Conservation (phyloP, 2,888 invertebrate species). For the Gymnosoma rotundatum region DNA sequence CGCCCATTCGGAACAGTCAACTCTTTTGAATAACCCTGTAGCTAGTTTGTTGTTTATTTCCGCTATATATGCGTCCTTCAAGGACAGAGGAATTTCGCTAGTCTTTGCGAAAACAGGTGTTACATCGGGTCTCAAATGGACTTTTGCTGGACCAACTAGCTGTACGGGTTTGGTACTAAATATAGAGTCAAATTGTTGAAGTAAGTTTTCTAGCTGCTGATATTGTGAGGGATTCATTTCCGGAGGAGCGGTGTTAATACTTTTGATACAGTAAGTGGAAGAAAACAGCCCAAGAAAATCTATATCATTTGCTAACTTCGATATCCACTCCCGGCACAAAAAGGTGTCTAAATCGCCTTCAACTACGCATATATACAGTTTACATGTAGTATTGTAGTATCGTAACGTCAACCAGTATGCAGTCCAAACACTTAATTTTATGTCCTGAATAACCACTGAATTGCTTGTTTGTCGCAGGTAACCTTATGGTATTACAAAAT, state of each 20-base stretch:
- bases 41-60: too few relatives aligned
- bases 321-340: conserved; percentile 35
- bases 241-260: too few relatives aligned
- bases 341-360: conserved; percentile 44
- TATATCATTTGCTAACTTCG: conserved; percentile 41
- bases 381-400: background rate
- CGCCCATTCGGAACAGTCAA: conserved; percentile 51
- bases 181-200: too few relatives aligned
- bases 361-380: conserved; percentile 24
- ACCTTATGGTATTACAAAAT: too few relatives aligned
- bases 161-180: conserved; percentile 34
- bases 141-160: conserved; percentile 11
- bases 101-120: conserved; percentile 30
- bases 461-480: too few relatives aligned
- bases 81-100: too few relatives aligned
- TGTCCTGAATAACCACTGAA: too few relatives aligned
- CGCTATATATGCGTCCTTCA: too few relatives aligned
- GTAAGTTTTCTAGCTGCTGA: background rate
- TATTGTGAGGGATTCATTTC: background rate
- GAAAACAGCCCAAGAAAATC: conserved; percentile 40
- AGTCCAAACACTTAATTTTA: conserved; percentile 34
- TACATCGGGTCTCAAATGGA: conserved; percentile 12
- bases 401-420: conserved; percentile 1
- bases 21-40: conserved; percentile 47
- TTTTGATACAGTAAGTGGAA: too few relatives aligned